phyloP scores from a whole-genome alignment of 2,888 invertebrate species.

The Acronicta alni region DNA sequence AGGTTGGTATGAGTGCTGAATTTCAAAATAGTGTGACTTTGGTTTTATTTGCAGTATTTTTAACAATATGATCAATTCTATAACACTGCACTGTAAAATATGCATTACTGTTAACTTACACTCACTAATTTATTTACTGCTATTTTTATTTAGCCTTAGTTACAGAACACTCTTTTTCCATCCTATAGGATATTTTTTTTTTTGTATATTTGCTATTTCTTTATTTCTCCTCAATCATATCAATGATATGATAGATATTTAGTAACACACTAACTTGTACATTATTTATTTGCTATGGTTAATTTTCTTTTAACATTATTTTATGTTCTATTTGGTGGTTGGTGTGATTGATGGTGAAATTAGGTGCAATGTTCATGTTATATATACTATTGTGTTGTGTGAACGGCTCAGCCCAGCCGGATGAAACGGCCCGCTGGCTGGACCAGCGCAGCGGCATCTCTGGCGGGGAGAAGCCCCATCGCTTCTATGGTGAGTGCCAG shows the following conservation, averaged over 20 bases:
- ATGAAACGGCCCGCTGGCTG: constrained; percentile 86
- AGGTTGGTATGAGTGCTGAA: constrained; percentile 89
- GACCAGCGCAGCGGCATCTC: constrained; percentile 79
- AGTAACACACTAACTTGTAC: constrained; percentile 58
- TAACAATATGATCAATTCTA: constrained; percentile 11
- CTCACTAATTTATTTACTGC: constrained; percentile 32
- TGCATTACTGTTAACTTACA: constrained; percentile 20
- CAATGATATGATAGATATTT: constrained; percentile 21
- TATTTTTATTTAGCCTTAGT: constrained; percentile 30
- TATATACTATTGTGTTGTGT: constrained; percentile 89
- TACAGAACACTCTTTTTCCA: constrained; percentile 20
- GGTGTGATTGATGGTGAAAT: constrained; percentile 84
- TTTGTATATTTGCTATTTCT: constrained; percentile 41
- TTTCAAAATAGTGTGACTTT: constrained; percentile 14
- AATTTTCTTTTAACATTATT: constrained; percentile 78
- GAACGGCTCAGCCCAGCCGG: constrained; percentile 87
- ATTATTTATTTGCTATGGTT: constrained; percentile 57
- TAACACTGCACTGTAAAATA: constrained; percentile 37
- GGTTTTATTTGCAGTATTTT: constrained; percentile 29
- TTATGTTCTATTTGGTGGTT: constrained; percentile 86
- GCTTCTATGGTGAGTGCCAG: constrained; percentile 86
- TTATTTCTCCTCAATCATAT: constrained; percentile 32
- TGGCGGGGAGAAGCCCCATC: constrained; percentile 80
- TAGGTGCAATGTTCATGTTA: constrained; percentile 89
- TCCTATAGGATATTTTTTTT: constrained; percentile 32